Conservation (phyloP, 92 coral and sea anemone species). For the Palythoa grandiflora region DNA sequence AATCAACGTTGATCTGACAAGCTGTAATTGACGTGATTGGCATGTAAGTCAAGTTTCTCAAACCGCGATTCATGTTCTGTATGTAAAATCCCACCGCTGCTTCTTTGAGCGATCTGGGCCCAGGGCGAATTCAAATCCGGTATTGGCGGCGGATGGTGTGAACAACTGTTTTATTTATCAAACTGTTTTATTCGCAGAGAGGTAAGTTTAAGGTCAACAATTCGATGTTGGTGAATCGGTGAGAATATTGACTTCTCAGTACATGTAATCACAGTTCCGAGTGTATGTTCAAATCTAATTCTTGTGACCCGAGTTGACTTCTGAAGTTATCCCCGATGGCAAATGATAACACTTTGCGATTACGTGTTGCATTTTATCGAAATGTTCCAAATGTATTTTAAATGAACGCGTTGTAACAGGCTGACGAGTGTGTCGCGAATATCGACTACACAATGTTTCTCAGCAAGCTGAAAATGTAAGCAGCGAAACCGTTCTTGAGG, state of each 20-base stretch:
- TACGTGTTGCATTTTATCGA: neutral
- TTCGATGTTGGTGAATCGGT: neutral
- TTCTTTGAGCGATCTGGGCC: conserved; percentile 23
- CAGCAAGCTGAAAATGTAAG: conserved; percentile 1
- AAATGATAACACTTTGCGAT: conserved; percentile 25
- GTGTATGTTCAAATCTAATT: conserved; percentile 25
- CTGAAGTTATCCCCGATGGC: conserved; percentile 46
- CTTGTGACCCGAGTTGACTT: conserved; percentile 52
- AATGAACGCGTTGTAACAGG: neutral
- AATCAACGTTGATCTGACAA: conserved; percentile 78
- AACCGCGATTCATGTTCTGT: conserved; percentile 48
- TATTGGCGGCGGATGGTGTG: neutral
- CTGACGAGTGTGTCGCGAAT: neutral
- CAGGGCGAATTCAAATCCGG: neutral
- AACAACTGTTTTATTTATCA: neutral
- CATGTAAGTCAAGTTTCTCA: conserved; percentile 56
- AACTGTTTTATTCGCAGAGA: neutral
- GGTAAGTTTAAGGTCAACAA: conserved; percentile 13
- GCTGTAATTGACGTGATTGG: conserved; percentile 91
- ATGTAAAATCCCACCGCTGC: neutral
- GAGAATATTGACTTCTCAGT: neutral
- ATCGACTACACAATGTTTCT: neutral
- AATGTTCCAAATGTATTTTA: neutral
- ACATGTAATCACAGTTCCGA: neutral
- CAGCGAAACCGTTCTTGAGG: conserved; percentile 52